Evolutionary conservation across 2,888 invertebrate species (phyloP).

Genomic region (Lasioglossum zephyrum): DNA sequence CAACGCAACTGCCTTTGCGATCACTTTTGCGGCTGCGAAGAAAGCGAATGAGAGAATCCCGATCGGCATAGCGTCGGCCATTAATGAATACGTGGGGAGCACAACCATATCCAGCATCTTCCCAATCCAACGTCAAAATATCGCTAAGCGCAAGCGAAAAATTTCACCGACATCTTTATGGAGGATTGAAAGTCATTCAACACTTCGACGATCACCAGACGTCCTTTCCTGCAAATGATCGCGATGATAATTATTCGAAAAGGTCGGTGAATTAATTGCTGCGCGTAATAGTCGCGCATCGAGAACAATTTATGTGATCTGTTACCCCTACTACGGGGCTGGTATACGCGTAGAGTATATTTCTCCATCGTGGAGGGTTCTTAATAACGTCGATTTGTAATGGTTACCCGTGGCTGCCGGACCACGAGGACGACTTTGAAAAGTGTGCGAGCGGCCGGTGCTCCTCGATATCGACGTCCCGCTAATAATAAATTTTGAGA

Average conservation of each 20-base stretch:
- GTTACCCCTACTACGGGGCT: neutral
- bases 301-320: constrained; percentile 44
- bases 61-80: constrained; percentile 39
- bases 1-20: constrained; percentile 28
- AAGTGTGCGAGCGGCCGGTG: constrained; percentile 33
- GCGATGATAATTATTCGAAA: neutral
- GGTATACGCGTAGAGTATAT: constrained; percentile 41
- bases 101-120: neutral
- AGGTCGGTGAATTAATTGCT: neutral
- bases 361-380: constrained; percentile 39
- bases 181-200: neutral
- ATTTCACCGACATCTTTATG: neutral
- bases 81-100: neutral
- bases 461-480: constrained; percentile 42
- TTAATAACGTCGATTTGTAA: constrained; percentile 64
- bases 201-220: neutral
- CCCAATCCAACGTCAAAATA: no score
- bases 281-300: constrained; percentile 27
- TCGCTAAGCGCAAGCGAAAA: no score
- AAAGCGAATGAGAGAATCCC: constrained; percentile 26
- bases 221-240: neutral
- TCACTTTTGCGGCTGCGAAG: constrained; percentile 26
- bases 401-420: constrained; percentile 40
- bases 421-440: constrained; percentile 32
- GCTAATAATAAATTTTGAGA: constrained; percentile 52